These are phyloP conservation scores for Loris lydekkerianus DNA, from an alignment of 2,797 vertebrate genomes.

Conservation along the genomic window DNA sequence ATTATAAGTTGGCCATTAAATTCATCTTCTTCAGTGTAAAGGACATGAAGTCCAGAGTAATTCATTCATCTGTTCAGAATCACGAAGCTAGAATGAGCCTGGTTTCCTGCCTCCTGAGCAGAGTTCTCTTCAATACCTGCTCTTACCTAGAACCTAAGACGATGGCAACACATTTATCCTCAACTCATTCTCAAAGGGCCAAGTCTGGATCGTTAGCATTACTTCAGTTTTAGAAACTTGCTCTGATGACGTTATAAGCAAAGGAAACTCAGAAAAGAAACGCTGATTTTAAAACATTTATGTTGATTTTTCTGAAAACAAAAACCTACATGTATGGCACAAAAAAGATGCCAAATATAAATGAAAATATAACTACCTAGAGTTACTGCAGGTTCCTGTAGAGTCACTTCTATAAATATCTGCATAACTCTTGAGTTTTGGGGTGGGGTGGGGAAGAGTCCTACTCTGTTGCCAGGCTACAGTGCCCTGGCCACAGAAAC, in stretches of 20 bases:
- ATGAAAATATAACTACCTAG: not conserved
- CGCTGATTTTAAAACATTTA: not conserved
- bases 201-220: not conserved
- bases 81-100: not conserved
- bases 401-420: not conserved
- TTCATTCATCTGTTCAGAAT: slow-evolving; percentile 29
- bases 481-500: too few species aligned
- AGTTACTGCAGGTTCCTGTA: not conserved
- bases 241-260: slow-evolving; percentile 11
- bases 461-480: too few species aligned
- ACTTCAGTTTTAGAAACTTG: slow-evolving; percentile 12
- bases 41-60: slow-evolving; percentile 27
- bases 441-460: too few species aligned
- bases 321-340: not conserved
- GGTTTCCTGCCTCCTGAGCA: not conserved
- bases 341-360: not conserved
- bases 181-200: not conserved
- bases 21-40: not conserved
- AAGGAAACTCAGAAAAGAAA: slow-evolving; percentile 42
- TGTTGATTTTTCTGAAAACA: slow-evolving; percentile 13
- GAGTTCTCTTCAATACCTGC: not conserved
- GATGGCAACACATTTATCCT: not conserved
- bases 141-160: not conserved
- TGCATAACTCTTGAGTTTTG: not conserved
- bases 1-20: not conserved